These are phyloP conservation scores for Garrulus glandarius DNA, from an alignment of 2,797 vertebrate genomes.

Conservation along the genomic window DNA sequence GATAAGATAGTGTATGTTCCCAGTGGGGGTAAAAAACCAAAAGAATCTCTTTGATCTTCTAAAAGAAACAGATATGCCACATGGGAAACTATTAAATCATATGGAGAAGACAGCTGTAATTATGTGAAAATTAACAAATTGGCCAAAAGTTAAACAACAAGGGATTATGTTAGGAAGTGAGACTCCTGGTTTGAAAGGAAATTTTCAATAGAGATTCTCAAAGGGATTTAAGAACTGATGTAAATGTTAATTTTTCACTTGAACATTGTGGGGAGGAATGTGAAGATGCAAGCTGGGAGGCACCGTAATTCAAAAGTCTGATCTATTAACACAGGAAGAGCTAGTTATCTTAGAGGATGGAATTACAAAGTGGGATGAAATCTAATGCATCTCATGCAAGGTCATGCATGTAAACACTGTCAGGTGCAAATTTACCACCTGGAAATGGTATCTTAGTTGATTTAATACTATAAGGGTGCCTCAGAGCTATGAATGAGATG, in stretches of 20 bases:
- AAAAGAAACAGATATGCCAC: conserved; percentile 13
- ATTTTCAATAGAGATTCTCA: not conserved
- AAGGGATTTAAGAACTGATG: not conserved
- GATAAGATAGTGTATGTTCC: not conserved
- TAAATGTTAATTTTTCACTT: not conserved
- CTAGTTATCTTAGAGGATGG: not conserved
- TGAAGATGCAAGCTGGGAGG: not conserved
- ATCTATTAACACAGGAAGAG: not conserved
- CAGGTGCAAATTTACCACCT: not conserved
- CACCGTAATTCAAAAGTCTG: not conserved
- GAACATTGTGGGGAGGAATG: not conserved
- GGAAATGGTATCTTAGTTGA: not conserved
- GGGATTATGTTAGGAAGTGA: not conserved
- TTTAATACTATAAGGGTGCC: not conserved
- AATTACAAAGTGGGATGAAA: not conserved
- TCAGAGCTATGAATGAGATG: not conserved
- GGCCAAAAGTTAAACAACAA: not conserved
- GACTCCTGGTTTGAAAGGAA: not conserved
- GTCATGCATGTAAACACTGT: not conserved
- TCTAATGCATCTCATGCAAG: not conserved
- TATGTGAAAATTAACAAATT: conserved; percentile 40
- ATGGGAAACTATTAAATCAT: not conserved
- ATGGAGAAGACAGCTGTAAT: not conserved
- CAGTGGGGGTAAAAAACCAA: not conserved
- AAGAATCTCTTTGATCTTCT: not conserved